These are phyloP conservation scores for Spialia ferax DNA, from an alignment of 2,888 invertebrate species.

Conservation along the genomic window DNA sequence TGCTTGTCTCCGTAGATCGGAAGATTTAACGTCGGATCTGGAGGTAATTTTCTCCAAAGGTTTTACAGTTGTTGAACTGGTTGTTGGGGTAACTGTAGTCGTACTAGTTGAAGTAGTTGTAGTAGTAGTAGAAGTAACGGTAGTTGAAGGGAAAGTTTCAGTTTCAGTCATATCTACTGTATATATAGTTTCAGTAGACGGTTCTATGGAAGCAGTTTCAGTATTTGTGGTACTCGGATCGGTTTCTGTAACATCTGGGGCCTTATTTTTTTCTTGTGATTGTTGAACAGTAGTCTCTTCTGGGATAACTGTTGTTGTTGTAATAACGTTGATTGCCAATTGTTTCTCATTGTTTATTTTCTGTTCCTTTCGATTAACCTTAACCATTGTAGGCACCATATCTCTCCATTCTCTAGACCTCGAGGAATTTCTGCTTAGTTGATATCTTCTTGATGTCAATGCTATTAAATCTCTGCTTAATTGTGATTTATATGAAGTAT, in stretches of 20 bases:
- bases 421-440: constrained; percentile 63
- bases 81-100: constrained; percentile 49
- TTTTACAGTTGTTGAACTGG: constrained; percentile 50
- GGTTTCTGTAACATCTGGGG: constrained; percentile 42
- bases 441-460: constrained; percentile 65
- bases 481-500: constrained; percentile 66
- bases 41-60: constrained; percentile 51
- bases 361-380: constrained; percentile 50
- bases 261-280: constrained; percentile 39
- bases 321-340: constrained; percentile 23
- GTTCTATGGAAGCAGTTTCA: constrained; percentile 41
- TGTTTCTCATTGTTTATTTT: constrained; percentile 38
- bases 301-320: constrained; percentile 48
- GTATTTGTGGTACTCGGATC: constrained; percentile 44
- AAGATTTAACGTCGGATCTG: constrained; percentile 57
- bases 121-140: constrained; percentile 40
- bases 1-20: constrained; percentile 66
- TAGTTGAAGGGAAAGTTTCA: constrained; percentile 44
- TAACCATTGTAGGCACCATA: constrained; percentile 58
- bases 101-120: constrained; percentile 47
- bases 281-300: constrained; percentile 49
- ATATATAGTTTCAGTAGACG: constrained; percentile 38
- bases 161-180: constrained; percentile 34
- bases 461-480: constrained; percentile 71
- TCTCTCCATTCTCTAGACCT: constrained; percentile 70